These are phyloP conservation scores for Melanocharis versteri DNA, from an alignment of 2,113 vertebrate species.

Conservation along the genomic window DNA sequence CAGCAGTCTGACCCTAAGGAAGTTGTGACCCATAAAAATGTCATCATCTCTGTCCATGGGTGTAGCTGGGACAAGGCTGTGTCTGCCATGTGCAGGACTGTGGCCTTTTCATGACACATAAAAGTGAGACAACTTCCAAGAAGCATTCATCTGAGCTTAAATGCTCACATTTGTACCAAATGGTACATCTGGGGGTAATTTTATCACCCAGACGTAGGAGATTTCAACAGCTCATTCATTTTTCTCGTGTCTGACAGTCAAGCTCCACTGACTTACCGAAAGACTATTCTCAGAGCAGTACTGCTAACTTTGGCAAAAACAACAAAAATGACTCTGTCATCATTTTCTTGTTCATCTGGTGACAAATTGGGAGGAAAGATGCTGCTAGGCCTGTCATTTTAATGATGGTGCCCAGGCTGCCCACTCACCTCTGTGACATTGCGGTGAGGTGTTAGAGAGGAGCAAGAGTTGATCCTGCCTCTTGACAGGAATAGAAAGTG, in stretches of 20 bases:
- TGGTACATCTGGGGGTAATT: background rate
- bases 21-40: background rate
- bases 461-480: background rate
- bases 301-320: background rate
- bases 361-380: background rate
- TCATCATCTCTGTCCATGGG: background rate
- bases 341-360: background rate
- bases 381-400: background rate
- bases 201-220: background rate
- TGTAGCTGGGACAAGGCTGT: background rate
- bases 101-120: background rate
- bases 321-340: background rate
- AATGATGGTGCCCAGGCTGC: background rate
- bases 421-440: background rate
- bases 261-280: background rate
- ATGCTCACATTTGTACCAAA: background rate
- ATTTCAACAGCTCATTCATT: background rate
- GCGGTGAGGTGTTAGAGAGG: background rate
- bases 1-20: background rate
- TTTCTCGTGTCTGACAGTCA: background rate
- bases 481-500: background rate
- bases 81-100: background rate
- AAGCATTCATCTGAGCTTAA: background rate
- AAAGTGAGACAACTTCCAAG: background rate
- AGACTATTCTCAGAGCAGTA: background rate